Evolutionary conservation across 1,140 invertebrate species (phyloP).

Genomic region (Camponotus floridanus): DNA sequence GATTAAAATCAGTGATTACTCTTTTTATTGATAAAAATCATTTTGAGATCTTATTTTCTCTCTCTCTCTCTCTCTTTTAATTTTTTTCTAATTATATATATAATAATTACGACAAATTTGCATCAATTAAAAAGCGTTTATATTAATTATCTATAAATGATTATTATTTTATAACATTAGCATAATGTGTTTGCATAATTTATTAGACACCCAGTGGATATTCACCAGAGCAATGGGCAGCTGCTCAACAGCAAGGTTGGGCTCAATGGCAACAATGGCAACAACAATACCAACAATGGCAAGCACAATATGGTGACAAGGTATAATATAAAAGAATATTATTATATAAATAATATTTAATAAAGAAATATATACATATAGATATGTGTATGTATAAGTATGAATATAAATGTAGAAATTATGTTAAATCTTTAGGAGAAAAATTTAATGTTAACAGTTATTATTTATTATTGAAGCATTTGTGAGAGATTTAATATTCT

Average conservation of each 20-base stretch:
- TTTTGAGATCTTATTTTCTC: background rate
- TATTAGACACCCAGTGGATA: constrained; percentile 87
- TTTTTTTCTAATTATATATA: no score
- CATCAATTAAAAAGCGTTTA: background rate
- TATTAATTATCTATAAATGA: background rate
- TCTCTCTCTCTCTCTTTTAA: background rate
- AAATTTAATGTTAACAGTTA: background rate
- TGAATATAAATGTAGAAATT: background rate
- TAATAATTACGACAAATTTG: background rate
- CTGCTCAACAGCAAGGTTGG: constrained; percentile 92
- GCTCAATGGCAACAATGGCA: constrained; percentile 94
- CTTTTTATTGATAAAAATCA: background rate
- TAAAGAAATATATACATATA: background rate
- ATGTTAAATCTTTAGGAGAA: background rate
- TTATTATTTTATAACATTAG: constrained; percentile 24
- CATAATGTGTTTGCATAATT: constrained; percentile 9
- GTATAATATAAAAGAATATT: constrained; percentile 81
- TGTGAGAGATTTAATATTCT: background rate
- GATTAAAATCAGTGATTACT: background rate
- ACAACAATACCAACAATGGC: constrained; percentile 94
- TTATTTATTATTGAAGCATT: constrained; percentile 11
- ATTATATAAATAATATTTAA: constrained; percentile 1
- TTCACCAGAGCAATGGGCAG: constrained; percentile 90
- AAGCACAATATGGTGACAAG: constrained; percentile 93
- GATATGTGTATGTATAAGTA: background rate